Evolutionary conservation across 2,888 invertebrate genomes (phyloP).

Genomic region (Drosophila anomelani): DNA sequence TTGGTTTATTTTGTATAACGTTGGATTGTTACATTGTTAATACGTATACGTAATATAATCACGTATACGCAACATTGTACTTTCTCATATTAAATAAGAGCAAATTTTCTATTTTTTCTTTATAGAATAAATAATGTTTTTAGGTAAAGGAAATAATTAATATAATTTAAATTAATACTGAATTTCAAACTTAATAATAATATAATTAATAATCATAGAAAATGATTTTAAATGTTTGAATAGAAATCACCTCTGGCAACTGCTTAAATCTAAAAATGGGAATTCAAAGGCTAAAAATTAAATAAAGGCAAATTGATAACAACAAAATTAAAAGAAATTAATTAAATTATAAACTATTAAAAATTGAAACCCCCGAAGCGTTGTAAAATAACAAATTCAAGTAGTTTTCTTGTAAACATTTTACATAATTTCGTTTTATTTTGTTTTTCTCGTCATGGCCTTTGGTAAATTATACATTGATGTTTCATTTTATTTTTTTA

Average conservation of each 20-base stretch:
- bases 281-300: too few species aligned
- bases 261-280: too few species aligned
- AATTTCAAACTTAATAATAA: too few species aligned
- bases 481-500: conserved; percentile 13
- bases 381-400: not conserved
- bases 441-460: conserved; percentile 33
- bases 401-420: conserved; percentile 64
- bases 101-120: too few species aligned
- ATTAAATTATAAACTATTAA: not conserved
- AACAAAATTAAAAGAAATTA: not conserved
- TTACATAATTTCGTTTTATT: conserved; percentile 70
- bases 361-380: not conserved
- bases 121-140: too few species aligned
- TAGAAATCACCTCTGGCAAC: too few species aligned
- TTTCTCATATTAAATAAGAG: not conserved
- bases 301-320: too few species aligned
- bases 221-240: too few species aligned
- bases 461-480: conserved; percentile 39
- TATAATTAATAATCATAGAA: too few species aligned
- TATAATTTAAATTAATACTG: too few species aligned
- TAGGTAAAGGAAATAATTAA: too few species aligned
- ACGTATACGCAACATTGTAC: not conserved
- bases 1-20: too few species aligned
- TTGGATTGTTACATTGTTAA: not conserved
- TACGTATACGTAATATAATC: conserved; percentile 1